These are phyloP conservation scores for Luidia sarsii DNA, from an alignment of 53 echinoderm and acorn worm genomes.

Conservation along the genomic window DNA sequence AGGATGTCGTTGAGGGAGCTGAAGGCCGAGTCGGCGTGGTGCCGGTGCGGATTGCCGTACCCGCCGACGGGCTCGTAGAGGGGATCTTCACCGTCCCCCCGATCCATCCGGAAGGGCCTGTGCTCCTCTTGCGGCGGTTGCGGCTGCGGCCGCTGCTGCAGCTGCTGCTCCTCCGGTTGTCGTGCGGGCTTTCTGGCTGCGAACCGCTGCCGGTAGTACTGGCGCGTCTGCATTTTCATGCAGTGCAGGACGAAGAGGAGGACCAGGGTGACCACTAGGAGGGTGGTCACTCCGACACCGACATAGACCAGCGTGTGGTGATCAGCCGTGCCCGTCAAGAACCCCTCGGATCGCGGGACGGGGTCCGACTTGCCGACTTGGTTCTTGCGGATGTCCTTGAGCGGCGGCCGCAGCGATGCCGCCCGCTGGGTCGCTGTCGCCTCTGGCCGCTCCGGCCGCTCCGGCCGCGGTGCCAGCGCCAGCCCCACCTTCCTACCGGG, in stretches of 20 bases:
- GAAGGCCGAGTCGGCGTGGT: not conserved
- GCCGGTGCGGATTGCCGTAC: not conserved
- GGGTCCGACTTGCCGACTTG: no score
- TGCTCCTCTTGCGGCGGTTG: no score
- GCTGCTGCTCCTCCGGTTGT: not conserved
- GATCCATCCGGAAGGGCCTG: no score
- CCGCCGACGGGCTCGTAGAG: not conserved
- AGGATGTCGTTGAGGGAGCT: not conserved
- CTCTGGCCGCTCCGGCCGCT: not conserved
- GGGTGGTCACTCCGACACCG: not conserved
- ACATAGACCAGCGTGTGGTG: not conserved
- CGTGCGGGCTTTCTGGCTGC: no score
- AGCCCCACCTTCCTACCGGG: not conserved
- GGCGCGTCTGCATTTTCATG: not conserved
- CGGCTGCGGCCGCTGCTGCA: not conserved
- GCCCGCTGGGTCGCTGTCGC: not conserved
- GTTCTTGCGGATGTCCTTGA: no score
- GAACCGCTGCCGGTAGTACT: constrained; percentile 1
- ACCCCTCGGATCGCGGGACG: no score
- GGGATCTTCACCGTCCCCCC: not conserved
- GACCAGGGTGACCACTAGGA: not conserved
- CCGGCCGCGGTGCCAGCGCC: not conserved
- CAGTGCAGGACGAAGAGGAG: not conserved
- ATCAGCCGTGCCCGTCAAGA: no score
- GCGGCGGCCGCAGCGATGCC: no score